Base-by-base conservation (phyloP, 2,113 vertebrate species). In the Corydoras maculifer region DNA sequence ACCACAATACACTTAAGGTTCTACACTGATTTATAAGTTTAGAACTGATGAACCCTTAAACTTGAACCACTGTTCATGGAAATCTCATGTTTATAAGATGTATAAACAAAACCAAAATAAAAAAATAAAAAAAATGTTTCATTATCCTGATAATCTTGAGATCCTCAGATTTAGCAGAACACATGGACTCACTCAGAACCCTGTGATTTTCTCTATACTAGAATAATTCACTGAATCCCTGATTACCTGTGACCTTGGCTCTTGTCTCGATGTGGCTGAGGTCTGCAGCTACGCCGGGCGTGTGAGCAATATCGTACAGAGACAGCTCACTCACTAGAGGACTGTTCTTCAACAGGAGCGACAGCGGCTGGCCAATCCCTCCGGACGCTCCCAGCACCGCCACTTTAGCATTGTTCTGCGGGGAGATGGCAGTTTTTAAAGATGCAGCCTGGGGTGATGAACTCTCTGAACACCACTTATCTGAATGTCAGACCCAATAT, bases 211-310 rank as follows among this genome's bases (percentile, higher is more conserved):
- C 35, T 43, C 35, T 43, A 2, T 8, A 43, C 35, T 2, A 51
- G 18, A 54, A 48, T 12, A 2, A 25, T 12, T 43, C 35, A 43
- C 7, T 43, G 35, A 4, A 43, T 4, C 35, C 35, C 0, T 25
- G 18, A 25, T 13, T 80, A 95, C 97, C 97, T 84, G 90, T 94
- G 35, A 99, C 95, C 0, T 67, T 81, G 0, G 94, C 94, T 79
- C 89, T 88, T 2, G 97, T 99, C 84, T 99, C 97, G 0, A 99
- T 98, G 91, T 99, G 97, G 86, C 95, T 94, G 62, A 99, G 93
- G 58, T 99, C 97, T 0, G 97, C 95, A 0, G 95, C 97, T 15
- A 99, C 97, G 0, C 97, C 97, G 0, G 94, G 96, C 0, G 97
- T 99, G 82, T 99, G 96, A 0, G 93, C 94, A 0, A 99, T 98